Base-by-base conservation (phyloP, 2,888 invertebrate genomes). In the Temnothorax ravouxi region DNA sequence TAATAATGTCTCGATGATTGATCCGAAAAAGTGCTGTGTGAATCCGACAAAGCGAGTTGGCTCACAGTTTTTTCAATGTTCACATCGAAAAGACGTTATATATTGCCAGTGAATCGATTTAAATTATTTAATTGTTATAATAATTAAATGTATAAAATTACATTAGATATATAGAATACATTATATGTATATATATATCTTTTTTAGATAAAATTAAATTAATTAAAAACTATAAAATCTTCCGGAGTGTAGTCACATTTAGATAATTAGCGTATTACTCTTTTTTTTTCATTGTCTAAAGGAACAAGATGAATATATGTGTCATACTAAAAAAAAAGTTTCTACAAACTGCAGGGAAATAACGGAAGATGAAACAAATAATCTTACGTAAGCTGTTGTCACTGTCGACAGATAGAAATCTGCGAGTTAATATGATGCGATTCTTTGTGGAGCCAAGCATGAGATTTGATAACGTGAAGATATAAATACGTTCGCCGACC, bases 341-440 rank as follows among this genome's bases (percentile, higher is more conserved):
- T 9, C 38, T 34, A 62, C 38, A 38, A 61, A 38, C n/a, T 61
- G 4, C 13, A 66, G 21, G 8, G 34, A 47, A 18, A 25, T 64
- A 38, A 21, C 25, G n/a, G 6, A 47, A 18, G 29, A 80, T 66
- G n/a, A 67, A 54, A 52, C 54, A 86, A 86, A 85, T 74, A 82
- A 74, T 25, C 44, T 90, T 90, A 87, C 54, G 13, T 88, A 90
- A 89, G 72, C 52, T 82, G 69, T 85, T 84, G 77, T 75, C 82
- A 18, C 11, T 56, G 34, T 18, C 18, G n/a, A 47, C 25, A n/a
- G 74, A 72, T 84, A 84, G 52, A 56, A 18, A 88, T 87, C 77
- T 61, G 3, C 3, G 34, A 69, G 13, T 56, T 88, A 41, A 86
- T 18, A 38, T 44, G 52, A 74, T 72, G 34, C 34, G 52, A 67